Base-by-base conservation (phyloP, 2,888 invertebrate species). In the Drosophila borealis region DNA sequence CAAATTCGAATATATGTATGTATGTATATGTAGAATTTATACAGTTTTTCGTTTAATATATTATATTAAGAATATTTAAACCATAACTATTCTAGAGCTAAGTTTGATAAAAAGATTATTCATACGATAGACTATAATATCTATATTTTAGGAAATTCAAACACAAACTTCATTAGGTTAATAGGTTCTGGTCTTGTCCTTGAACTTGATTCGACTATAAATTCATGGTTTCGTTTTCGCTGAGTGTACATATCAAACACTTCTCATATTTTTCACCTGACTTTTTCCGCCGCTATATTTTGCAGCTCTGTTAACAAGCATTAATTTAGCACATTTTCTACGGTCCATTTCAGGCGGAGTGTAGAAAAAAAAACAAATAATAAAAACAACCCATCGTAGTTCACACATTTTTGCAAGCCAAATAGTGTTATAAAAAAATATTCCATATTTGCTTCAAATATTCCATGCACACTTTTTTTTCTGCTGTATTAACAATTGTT, bases 401-500 rank as follows among this genome's bases (percentile, higher is more conserved):
- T 75, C 56, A 29, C 77, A 69, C 59, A 39, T 44, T 48, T 34
- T 21, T 53, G 14, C 57, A 42, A 36, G 37, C 14, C 25, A 60
- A 63, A 54, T 53, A 55, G 39, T 44, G 8, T 34, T 48, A 45
- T 1, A 42, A 44, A 49, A 59, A 46, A 55, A 45, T 64, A 63
- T 46, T 45, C 21, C 21, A 34, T 65, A 57, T 50, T 48, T 51
- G 46, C 42, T 42, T 59, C 14, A 46, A 49, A 49, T 65, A 64
- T 64, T 51, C 41, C 51, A 42, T 39, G 41, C 42, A 36, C n/a
- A 29, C 29, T 25, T 33, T 33, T 1, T 9, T 56, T 44, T 34
- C 17, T 14, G 25, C 36, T 49, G 55, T 62, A 44, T 63, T 60
- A 63, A 42, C 60, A 73, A 54, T 61, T 69, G 64, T 54, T 63